Percentiles rank a stretch among this genome's conserved stretches.
phyloP scores from a whole-genome alignment of 2,888 invertebrate species.

The Tortricodes alternella region DNA sequence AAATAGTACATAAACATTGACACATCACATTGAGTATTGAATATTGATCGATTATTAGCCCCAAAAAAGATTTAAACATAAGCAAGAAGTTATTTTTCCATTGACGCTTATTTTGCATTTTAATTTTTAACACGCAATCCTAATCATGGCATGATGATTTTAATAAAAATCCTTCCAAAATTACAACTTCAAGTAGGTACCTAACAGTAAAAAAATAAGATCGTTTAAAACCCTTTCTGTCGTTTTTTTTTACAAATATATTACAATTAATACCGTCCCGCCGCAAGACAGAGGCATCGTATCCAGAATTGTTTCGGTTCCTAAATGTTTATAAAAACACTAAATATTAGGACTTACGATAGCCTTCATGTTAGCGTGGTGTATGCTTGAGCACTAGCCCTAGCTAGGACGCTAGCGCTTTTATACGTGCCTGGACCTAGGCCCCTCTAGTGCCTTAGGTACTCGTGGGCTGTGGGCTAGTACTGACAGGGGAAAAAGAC shows the following conservation, averaged over 20 bases:
- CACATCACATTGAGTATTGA: too few relatives aligned
- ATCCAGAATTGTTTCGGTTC: background rate
- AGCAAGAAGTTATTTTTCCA: too few relatives aligned
- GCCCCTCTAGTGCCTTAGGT: conserved; percentile 34
- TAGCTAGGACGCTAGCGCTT: conserved; percentile 34
- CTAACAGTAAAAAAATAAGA: too few relatives aligned
- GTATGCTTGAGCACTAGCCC: conserved; percentile 34
- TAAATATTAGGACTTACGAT: conserved; percentile 40
- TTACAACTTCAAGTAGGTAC: background rate
- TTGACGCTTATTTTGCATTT: too few relatives aligned
- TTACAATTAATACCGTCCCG: background rate
- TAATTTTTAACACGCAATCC: too few relatives aligned
- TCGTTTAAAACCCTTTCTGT: too few relatives aligned
- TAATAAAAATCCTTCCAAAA: too few relatives aligned
- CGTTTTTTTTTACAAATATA: too few relatives aligned
- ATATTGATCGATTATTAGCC: too few relatives aligned
- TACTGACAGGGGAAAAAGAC: conserved; percentile 41
- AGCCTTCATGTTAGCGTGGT: conserved; percentile 44
- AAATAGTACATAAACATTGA: too few relatives aligned
- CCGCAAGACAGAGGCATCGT: background rate
- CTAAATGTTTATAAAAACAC: background rate
- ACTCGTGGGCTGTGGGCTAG: conserved; percentile 18
- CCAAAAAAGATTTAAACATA: too few relatives aligned
- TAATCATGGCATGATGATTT: too few relatives aligned
- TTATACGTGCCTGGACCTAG: conserved; percentile 37